Evolutionary conservation across 2,113 vertebrate genomes (phyloP).

Genomic region (Rhynchomys soricoides): DNA sequence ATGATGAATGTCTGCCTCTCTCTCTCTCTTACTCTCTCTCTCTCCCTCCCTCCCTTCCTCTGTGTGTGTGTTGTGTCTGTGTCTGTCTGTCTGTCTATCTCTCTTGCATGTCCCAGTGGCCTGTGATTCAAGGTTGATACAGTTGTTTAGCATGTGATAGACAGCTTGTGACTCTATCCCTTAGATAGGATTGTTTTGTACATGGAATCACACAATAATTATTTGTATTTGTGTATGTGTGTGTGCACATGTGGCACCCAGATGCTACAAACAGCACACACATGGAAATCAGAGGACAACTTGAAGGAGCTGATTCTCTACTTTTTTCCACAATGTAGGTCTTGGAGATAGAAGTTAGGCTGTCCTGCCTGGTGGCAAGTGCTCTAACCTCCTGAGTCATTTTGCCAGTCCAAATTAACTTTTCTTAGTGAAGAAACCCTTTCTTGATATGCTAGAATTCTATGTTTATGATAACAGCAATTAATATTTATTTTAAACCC

Average conservation of each 20-base stretch:
- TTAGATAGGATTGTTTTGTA: background rate
- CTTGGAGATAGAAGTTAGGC: background rate
- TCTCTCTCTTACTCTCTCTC: too few species aligned
- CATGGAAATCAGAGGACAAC: too few species aligned
- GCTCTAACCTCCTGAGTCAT: background rate
- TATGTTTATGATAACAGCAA: background rate
- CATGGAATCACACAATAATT: background rate
- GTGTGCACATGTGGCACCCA: background rate
- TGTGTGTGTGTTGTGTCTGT: too few species aligned
- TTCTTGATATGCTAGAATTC: background rate
- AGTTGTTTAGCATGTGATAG: background rate
- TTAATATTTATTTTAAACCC: background rate
- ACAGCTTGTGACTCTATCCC: background rate
- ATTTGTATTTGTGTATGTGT: background rate
- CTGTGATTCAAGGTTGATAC: background rate
- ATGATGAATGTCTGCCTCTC: background rate
- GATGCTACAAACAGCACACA: background rate
- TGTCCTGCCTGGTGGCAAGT: background rate
- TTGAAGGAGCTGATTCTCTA: background rate
- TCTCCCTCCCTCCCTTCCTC: background rate
- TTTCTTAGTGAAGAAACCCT: background rate
- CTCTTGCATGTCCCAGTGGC: background rate
- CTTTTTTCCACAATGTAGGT: background rate
- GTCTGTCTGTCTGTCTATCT: too few species aligned
- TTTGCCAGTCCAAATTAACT: background rate